Evolutionary conservation across 2,888 invertebrate species (phyloP).

Genomic region (Caenorhabditis japonica): DNA sequence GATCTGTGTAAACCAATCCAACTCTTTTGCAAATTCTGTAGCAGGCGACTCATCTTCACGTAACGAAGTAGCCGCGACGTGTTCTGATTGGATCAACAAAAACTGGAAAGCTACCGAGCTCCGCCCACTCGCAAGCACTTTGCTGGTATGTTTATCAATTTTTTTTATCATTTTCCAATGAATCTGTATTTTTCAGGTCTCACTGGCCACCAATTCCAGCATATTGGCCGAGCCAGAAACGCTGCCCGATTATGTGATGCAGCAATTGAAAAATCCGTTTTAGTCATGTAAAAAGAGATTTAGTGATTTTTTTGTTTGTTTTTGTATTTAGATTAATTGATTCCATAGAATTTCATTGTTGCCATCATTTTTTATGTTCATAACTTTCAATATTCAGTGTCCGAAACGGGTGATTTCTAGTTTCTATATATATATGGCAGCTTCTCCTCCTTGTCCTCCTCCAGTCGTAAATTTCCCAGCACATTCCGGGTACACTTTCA

Average conservation of each 20-base stretch:
- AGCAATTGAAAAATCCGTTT: constrained; percentile 58
- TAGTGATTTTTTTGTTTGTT: too few species aligned
- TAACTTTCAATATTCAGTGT: too few species aligned
- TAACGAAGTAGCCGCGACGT: constrained; percentile 56
- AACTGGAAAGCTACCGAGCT: constrained; percentile 67
- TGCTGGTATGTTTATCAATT: constrained; percentile 66
- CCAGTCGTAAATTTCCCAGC: too few species aligned
- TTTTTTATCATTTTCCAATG: not conserved
- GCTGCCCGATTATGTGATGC: constrained; percentile 58
- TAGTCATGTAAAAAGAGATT: too few species aligned
- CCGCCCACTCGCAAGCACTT: constrained; percentile 71
- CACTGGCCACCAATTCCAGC: constrained; percentile 69
- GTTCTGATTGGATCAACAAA: constrained; percentile 62
- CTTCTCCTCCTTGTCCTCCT: too few species aligned
- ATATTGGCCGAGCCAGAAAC: constrained; percentile 62
- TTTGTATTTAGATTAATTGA: too few species aligned
- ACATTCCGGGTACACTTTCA: too few species aligned
- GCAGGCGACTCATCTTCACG: constrained; percentile 53
- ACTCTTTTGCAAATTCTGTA: constrained; percentile 55
- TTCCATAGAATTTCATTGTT: too few species aligned
- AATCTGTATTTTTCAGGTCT: constrained; percentile 50
- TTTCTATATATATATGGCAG: too few species aligned
- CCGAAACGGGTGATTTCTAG: too few species aligned
- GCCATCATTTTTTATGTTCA: too few species aligned
- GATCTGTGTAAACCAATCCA: constrained; percentile 54